phyloP scores from a whole-genome alignment of 2,888 invertebrate genomes.

The Sceliomorpha sp. region DNA sequence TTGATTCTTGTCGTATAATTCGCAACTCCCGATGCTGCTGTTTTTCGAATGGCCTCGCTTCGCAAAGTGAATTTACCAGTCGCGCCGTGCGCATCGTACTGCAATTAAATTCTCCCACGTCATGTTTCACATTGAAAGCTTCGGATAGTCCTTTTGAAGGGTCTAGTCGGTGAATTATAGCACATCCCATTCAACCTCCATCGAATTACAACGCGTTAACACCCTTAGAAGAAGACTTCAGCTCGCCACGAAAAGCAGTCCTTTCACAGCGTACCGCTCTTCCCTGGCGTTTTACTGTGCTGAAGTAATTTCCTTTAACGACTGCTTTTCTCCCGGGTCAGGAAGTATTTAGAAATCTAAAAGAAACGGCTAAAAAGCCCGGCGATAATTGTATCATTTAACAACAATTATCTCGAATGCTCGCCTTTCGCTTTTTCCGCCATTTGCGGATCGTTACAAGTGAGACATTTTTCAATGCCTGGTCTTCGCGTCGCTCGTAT shows the following conservation, averaged over 20 bases:
- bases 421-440: constrained; percentile 8
- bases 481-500: too few relatives aligned
- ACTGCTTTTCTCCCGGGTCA: constrained; percentile 47
- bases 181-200: constrained; percentile 40
- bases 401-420: constrained; percentile 46
- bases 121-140: constrained; percentile 33
- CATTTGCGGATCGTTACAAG: too few relatives aligned
- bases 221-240: constrained; percentile 48
- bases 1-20: constrained; percentile 37
- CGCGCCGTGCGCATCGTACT: constrained; percentile 1
- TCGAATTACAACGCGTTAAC: constrained; percentile 53
- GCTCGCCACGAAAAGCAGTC: constrained; percentile 46
- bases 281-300: constrained; percentile 39
- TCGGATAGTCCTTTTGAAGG: constrained; percentile 42
- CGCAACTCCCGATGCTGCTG: constrained; percentile 6
- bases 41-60: constrained; percentile 20
- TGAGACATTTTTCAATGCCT: too few relatives aligned
- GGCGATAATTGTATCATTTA: constrained; percentile 44
- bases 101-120: constrained; percentile 51
- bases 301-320: constrained; percentile 52
- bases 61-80: constrained; percentile 28
- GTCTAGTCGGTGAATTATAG: constrained; percentile 35
- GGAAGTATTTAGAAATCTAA: constrained; percentile 54
- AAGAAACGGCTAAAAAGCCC: constrained; percentile 48
- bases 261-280: constrained; percentile 35